Evolutionary conservation across 1,140 invertebrate species (phyloP), one percentile per base, ranked within the genome.

Genomic region (Drosophila nannoptera): DNA sequence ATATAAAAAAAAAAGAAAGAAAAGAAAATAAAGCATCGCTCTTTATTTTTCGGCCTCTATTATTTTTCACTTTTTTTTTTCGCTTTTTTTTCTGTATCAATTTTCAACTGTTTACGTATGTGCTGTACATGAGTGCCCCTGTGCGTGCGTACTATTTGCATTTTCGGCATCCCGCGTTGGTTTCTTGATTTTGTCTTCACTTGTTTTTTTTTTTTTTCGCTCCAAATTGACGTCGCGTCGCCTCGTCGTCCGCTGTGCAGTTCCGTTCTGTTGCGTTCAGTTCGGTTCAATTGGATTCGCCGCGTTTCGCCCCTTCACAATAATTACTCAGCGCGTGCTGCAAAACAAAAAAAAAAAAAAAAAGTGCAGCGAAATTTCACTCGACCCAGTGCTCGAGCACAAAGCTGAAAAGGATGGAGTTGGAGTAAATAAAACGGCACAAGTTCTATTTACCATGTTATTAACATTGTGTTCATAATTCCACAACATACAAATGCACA

Each of bases 401-500:
- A 35, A 43, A 43, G 0, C 7, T 7, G 5, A 14, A 12, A 12
- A 36, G 36, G 38, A 55, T 55, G 49, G 22, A 56, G 16, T 33
- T 22, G 22, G 22, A 22, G 22, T 22, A 22, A 50, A 59, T 33
- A 60, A 81, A 81, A 81, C 73, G 73, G 75, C 77, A 73, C 59
- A 56, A 55, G 68, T 63, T 63, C 64, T 78, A 66, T 82, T 82
- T 75, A 66, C 77, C 77, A 55, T 58, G 50, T 70, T 69, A 77
- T 83, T 82, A 82, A 82, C 78, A 83, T 64, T 78, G 72, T 83
- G 80, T 65, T 80, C 76, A 76, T 84, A 84, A 84, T 76, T 84
- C 60, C 62, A 56, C 40, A 49, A 38, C 46, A 35, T 53, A 59
- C 9, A 48, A 11, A 38, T 32, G 35, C 60, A 60, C 69, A 49